A percentile compares a stretch with the other conserved stretches of the same genome.
These are phyloP conservation scores for Zapornia atra DNA, from an alignment of 2,113 vertebrate species.

Conservation along the genomic window DNA sequence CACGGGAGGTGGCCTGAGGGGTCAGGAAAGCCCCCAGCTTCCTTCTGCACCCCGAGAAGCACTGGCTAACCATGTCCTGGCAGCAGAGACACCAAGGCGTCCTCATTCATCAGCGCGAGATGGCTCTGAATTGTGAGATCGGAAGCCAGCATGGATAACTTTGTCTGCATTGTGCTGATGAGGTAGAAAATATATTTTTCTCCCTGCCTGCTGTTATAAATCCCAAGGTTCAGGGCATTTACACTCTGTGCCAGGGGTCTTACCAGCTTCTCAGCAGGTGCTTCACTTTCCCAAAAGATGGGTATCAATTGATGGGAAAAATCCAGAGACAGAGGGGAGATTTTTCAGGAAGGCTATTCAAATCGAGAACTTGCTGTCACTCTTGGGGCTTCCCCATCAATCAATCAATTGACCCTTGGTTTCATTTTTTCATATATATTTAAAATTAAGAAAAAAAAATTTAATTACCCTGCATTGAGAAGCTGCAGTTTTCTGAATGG, in stretches of 20 bases:
- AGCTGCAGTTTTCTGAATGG: not conserved
- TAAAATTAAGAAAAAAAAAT: not conserved
- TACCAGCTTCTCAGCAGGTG: conserved; percentile 5
- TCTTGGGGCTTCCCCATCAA: not conserved
- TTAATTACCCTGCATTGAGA: not conserved
- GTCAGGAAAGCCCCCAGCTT: not conserved
- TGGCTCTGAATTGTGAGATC: not conserved
- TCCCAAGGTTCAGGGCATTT: not conserved
- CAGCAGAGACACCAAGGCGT: not conserved
- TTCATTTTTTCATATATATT: not conserved
- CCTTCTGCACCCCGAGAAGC: not conserved
- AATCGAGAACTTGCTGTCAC: not conserved
- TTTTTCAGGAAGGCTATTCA: conserved; percentile 26
- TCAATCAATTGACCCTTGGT: not conserved
- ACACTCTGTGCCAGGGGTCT: not conserved
- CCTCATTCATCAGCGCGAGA: not conserved
- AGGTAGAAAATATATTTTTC: not conserved
- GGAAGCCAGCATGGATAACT: not conserved
- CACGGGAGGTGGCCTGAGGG: rapidly evolving
- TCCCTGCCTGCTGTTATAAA: not conserved
- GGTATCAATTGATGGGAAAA: conserved; percentile 29
- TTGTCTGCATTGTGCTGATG: not conserved
- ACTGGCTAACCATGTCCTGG: not conserved
- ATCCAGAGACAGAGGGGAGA: not conserved
- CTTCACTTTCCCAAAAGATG: conserved; percentile 31